phyloP scores from a whole-genome alignment of 2,888 invertebrate species.

The Drosophila merina region DNA sequence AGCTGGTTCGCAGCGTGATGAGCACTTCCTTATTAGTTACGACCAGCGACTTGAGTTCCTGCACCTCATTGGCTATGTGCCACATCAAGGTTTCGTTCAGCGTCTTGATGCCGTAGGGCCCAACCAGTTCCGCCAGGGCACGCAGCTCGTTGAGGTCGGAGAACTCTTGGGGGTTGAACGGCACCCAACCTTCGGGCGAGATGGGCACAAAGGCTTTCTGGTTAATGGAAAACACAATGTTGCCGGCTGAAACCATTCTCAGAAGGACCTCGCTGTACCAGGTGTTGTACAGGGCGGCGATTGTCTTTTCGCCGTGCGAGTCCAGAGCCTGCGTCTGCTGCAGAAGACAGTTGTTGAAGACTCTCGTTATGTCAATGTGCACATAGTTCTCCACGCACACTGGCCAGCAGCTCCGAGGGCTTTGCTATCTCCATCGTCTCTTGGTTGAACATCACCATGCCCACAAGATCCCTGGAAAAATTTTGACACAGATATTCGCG shows the following conservation, averaged over 20 bases:
- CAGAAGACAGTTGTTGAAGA: slow-evolving; percentile 97
- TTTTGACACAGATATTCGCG: slow-evolving; percentile 98
- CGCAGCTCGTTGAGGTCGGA: slow-evolving; percentile 97
- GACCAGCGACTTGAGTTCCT: slow-evolving; percentile 96
- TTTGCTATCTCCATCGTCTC: slow-evolving; percentile 99
- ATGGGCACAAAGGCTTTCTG: slow-evolving; percentile 98
- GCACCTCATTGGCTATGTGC: slow-evolving; percentile 99
- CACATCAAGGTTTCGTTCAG: slow-evolving; percentile 98
- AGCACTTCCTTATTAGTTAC: slow-evolving; percentile 96
- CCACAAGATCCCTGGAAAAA: slow-evolving; percentile 95
- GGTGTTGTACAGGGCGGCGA: slow-evolving; percentile 96
- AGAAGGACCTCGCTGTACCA: slow-evolving; percentile 93
- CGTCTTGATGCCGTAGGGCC: slow-evolving; percentile 99
- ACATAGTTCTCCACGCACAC: slow-evolving; percentile 99
- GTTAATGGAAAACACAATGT: slow-evolving; percentile 98
- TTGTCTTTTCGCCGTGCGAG: slow-evolving; percentile 98
- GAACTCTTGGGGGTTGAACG: slow-evolving; percentile 99
- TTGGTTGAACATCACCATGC: slow-evolving; percentile 99
- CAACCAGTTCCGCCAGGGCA: slow-evolving; percentile 97
- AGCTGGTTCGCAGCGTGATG: slow-evolving; percentile 95
- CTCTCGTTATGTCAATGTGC: slow-evolving; percentile 98
- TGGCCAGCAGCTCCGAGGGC: slow-evolving; percentile 96
- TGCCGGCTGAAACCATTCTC: slow-evolving; percentile 95
- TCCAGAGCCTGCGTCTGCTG: slow-evolving; percentile 98
- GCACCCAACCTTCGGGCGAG: slow-evolving; percentile 94